Percentiles rank a stretch among this genome's conserved stretches.
These are phyloP conservation scores for Phoenicopterus ruber DNA, from an alignment of 2,113 vertebrate genomes.

Conservation along the genomic window DNA sequence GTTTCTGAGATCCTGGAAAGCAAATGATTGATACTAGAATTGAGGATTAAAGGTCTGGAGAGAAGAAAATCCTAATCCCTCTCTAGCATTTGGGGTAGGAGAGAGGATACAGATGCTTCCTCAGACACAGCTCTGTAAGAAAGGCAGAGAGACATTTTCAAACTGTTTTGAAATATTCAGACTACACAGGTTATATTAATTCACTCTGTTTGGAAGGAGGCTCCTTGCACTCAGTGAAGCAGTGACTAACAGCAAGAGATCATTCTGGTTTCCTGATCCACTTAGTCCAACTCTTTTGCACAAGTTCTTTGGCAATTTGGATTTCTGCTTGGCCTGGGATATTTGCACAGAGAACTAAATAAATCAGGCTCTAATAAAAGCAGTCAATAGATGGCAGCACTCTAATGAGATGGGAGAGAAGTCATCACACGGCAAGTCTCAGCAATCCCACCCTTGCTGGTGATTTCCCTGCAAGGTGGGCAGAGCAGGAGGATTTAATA, in stretches of 20 bases:
- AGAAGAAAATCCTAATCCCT: not conserved
- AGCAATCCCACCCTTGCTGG: not conserved
- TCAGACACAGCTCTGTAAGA: not conserved
- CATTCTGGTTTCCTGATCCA: not conserved
- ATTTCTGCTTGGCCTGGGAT: not conserved
- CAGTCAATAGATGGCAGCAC: slow-evolving; percentile 52
- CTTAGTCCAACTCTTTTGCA: not conserved
- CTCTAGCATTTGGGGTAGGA: not conserved
- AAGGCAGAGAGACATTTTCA: not conserved
- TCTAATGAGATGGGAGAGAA: not conserved
- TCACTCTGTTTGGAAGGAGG: not conserved
- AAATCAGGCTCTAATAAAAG: not conserved
- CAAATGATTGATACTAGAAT: not conserved
- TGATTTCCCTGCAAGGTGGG: not conserved
- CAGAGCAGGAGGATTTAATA: not conserved
- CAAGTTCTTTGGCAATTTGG: not conserved
- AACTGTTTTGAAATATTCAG: not conserved
- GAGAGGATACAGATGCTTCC: not conserved
- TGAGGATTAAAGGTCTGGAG: not conserved
- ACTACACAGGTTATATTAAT: no score
- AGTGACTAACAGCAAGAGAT: not conserved
- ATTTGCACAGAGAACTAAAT: not conserved
- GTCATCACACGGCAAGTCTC: not conserved
- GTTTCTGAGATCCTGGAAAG: not conserved
- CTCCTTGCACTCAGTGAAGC: not conserved